These are phyloP conservation scores for Bombyx huttoni DNA, from an alignment of 2,888 invertebrate species.

Conservation along the genomic window DNA sequence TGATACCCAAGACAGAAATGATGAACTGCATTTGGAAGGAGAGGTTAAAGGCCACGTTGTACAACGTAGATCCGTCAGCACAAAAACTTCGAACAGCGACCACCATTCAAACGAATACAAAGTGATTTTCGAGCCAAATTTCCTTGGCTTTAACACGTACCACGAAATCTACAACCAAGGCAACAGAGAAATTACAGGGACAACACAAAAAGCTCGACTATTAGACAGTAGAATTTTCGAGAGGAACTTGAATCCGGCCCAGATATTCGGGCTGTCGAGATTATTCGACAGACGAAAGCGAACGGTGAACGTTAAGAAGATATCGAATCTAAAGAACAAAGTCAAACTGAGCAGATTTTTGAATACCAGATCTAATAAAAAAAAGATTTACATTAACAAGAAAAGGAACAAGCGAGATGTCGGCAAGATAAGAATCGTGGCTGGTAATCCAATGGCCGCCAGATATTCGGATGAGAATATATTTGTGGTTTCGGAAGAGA, in stretches of 20 bases:
- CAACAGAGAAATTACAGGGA: slow-evolving; percentile 2
- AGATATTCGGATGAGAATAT: slow-evolving; percentile 36
- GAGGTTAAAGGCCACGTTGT: slow-evolving; percentile 17
- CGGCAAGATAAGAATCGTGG: slow-evolving; percentile 42
- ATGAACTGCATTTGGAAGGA: slow-evolving; percentile 6
- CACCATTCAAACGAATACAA: slow-evolving; percentile 35
- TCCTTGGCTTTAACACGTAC: slow-evolving; percentile 25
- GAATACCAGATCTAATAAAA: slow-evolving; percentile 33
- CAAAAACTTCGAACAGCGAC: slow-evolving; percentile 11
- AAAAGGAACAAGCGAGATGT: slow-evolving; percentile 45
- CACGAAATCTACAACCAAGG: slow-evolving; percentile 22
- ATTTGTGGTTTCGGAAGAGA: slow-evolving; percentile 39
- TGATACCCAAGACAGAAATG: slow-evolving; percentile 7
- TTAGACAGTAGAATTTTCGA: slow-evolving; percentile 28
- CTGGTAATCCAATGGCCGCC: slow-evolving; percentile 23
- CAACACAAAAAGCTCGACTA: slow-evolving; percentile 10
- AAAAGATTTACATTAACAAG: slow-evolving; percentile 29
- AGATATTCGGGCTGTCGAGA: slow-evolving; percentile 33
- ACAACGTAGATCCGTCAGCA: slow-evolving; percentile 19
- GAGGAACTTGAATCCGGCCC: slow-evolving; percentile 32
- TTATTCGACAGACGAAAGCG: slow-evolving; percentile 35
- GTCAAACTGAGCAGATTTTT: slow-evolving; percentile 33
- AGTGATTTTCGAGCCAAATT: slow-evolving; percentile 22
- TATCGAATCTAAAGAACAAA: slow-evolving; percentile 33
- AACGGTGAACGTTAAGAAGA: slow-evolving; percentile 24